Evolutionary conservation across 2,113 vertebrate genomes (phyloP).

Genomic region (Labeo rohita): DNA sequence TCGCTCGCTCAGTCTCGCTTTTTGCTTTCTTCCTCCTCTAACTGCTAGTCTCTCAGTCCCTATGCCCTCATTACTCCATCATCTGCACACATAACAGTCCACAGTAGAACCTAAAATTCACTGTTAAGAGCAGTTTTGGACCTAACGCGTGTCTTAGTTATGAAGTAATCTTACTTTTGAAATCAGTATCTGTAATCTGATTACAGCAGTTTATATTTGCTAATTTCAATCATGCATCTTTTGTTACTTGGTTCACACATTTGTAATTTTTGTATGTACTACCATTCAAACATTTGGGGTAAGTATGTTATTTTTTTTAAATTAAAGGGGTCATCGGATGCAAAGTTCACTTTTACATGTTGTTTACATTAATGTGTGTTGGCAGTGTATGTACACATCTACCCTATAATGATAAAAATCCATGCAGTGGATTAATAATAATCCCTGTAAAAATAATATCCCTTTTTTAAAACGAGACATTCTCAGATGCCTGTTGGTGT

Average conservation of each 20-base stretch:
- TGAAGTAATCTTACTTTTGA: neutral
- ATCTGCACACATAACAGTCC: neutral
- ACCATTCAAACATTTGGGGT: neutral
- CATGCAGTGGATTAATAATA: no score
- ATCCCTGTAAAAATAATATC: no score
- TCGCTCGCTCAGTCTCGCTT: neutral
- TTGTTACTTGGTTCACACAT: neutral
- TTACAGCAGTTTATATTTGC: neutral
- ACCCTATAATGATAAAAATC: no score
- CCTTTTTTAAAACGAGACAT: no score
- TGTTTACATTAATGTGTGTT: no score
- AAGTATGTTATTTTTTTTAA: no score
- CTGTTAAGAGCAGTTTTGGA: neutral
- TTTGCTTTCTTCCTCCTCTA: neutral
- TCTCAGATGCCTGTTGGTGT: no score
- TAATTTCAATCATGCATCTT: neutral
- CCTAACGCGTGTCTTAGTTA: neutral
- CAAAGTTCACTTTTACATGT: no score
- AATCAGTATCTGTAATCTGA: neutral
- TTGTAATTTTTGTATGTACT: neutral
- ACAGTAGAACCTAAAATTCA: neutral
- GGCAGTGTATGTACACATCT: no score
- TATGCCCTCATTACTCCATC: neutral
- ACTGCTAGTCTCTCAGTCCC: neutral
- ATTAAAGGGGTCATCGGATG: no score